Percentiles rank a stretch among this genome's conserved stretches.
These are phyloP conservation scores for Petrocephalus schoutedeni DNA, from an alignment of 2,797 vertebrate species.

Conservation along the genomic window DNA sequence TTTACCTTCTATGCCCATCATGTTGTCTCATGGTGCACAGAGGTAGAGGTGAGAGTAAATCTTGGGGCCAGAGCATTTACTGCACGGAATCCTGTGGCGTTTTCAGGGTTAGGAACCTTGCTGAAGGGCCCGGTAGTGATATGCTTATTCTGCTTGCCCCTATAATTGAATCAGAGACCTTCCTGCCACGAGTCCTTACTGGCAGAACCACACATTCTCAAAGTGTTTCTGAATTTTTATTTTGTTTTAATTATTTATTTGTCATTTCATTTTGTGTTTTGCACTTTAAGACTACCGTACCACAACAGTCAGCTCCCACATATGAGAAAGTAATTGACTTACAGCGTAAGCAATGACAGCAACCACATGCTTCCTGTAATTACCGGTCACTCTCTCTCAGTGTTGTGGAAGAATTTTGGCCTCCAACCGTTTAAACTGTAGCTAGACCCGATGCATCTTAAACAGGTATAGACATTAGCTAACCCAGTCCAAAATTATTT, in stretches of 20 bases:
- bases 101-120: neutral
- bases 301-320: neutral
- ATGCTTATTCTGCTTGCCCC: neutral
- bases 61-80: neutral
- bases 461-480: neutral
- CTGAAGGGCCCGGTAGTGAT: neutral
- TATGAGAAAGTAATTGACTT: neutral
- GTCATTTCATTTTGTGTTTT: neutral
- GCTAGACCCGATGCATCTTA: neutral
- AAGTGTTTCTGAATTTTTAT: neutral
- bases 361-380: neutral
- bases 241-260: neutral
- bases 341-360: neutral
- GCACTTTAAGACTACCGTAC: neutral
- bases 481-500: neutral
- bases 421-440: neutral
- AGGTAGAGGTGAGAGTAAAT: neutral
- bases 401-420: neutral
- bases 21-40: neutral
- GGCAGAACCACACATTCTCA: neutral
- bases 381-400: neutral
- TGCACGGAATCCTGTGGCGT: neutral
- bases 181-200: neutral
- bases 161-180: neutral
- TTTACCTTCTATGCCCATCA: neutral